Conservation (phyloP, 2,113 vertebrate species). For the Malurus cyaneus region DNA sequence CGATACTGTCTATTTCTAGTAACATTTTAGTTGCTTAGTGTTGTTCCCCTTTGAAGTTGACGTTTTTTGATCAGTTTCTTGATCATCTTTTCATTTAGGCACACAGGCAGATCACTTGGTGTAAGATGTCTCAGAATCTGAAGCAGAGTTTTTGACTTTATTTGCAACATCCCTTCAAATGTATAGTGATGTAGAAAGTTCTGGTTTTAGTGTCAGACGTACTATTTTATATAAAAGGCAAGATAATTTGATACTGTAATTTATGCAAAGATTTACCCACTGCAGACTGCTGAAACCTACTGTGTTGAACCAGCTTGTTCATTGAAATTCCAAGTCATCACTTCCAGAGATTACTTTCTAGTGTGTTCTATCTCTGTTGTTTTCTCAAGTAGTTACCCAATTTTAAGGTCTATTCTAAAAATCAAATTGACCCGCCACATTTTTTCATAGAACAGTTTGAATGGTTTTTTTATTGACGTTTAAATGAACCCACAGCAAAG, state of each 20-base stretch:
- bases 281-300: background rate
- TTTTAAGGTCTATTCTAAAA: background rate
- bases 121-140: background rate
- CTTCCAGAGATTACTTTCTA: background rate
- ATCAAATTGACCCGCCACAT: accelerated
- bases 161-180: background rate
- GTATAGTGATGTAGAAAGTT: background rate
- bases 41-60: background rate
- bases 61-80: background rate
- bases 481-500: background rate
- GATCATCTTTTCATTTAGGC: background rate
- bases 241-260: background rate
- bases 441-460: background rate
- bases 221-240: background rate
- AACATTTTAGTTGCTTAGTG: background rate
- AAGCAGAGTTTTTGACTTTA: background rate
- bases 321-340: background rate
- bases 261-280: background rate
- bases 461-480: background rate
- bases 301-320: background rate
- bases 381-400: background rate
- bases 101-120: background rate
- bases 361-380: background rate
- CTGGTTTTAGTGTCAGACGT: background rate
- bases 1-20: background rate